A percentile compares a stretch with the other conserved stretches of the same genome.
phyloP scores from a whole-genome alignment of 2,797 vertebrate genomes.

The Alcedo quadribrachys region DNA sequence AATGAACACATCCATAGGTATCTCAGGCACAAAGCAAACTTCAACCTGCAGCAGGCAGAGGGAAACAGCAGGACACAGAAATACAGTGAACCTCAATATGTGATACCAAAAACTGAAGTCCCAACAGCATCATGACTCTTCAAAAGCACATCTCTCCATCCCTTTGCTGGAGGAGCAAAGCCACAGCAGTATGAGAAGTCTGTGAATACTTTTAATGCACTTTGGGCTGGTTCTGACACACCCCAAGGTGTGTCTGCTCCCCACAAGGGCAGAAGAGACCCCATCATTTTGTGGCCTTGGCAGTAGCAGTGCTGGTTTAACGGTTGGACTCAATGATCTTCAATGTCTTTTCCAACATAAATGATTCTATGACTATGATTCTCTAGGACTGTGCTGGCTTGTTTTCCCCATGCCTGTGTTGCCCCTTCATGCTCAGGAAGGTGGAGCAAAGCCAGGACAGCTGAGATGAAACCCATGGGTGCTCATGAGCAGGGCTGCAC shows the following conservation, averaged over 20 bases:
- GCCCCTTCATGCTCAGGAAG: background rate
- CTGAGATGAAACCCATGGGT: background rate
- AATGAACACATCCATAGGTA: background rate
- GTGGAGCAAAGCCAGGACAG: background rate
- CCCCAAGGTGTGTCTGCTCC: background rate
- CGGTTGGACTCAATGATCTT: background rate
- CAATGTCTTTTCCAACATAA: background rate
- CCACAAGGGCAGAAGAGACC: rapidly evolving
- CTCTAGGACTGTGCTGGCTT: background rate
- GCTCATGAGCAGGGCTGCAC: background rate
- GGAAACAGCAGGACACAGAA: background rate
- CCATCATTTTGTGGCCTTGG: background rate
- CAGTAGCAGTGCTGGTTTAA: background rate
- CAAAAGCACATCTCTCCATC: background rate
- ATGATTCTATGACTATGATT: background rate
- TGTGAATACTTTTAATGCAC: background rate
- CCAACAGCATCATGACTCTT: background rate
- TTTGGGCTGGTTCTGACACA: background rate
- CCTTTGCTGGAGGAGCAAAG: rapidly evolving
- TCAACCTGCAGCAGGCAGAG: background rate
- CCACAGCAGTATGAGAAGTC: background rate
- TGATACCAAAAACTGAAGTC: background rate
- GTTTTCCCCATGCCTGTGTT: background rate
- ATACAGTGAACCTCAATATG: background rate
- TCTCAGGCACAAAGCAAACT: background rate